Evolutionary conservation across 2,797 vertebrate genomes (phyloP), one percentile per base, ranked within the genome.

Genomic region (Danionella dracula): DNA sequence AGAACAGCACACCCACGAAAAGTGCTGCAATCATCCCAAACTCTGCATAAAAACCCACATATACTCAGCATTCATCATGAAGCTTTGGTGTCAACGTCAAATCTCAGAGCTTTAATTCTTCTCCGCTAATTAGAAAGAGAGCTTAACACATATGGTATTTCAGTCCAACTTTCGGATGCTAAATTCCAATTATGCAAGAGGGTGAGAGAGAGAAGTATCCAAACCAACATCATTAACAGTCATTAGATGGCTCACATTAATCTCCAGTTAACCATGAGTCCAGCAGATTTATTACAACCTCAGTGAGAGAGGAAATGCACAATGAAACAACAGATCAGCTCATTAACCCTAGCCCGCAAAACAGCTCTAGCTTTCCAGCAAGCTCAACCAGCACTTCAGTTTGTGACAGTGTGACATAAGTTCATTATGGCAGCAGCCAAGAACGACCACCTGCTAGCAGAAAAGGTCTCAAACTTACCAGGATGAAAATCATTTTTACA

Each of bases 1-100:
- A 98, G 44, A 92, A 83, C 62, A 98, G 71, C 0, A 95, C 86
- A 1, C 90, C 91, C 0, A 81, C 83, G 76, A 96, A 97, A 29
- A 98, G 89, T 79, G 92, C 75, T 5, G 86, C 90, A 19, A 94
- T 90, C 60, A 85, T 84, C 64, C 86, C 91, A 81, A 95, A 87
- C 83, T 98, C 97, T 99, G 83, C 34, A 67, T 17, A 56, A 51
- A 70, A 44, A 42, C 19, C 32, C 16, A 48, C n/a, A 48, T 53
- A 41, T 19, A 40, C 16, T 41, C 16, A 48, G 59, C 34, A 50
- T 44, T 21, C n/a, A 45, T 45, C 49, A 64, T 23, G 35, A 16
- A 2, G 56, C 15, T 6, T 45, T 16, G 31, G 20, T 45, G 44
- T 29, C 11, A 42, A 57, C n/a, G 46, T 66, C 31, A 54, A 50